Conservation (phyloP, 2,888 invertebrate species). For the Ormyrus thymus region DNA sequence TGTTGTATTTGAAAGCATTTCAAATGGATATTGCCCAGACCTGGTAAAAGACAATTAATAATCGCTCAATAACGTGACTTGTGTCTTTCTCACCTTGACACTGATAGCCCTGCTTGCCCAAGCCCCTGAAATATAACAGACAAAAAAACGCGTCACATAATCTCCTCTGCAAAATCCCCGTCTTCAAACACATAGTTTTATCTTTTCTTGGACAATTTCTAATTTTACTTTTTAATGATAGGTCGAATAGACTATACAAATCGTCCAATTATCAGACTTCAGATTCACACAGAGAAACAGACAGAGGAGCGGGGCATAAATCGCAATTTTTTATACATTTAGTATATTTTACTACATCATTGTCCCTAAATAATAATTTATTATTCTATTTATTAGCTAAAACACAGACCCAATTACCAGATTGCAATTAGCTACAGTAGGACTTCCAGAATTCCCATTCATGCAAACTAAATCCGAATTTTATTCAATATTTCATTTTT, state of each 20-base stretch:
- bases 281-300: slow-evolving; percentile 11
- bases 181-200: slow-evolving; percentile 69
- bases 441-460: slow-evolving; percentile 5
- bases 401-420: slow-evolving; percentile 24
- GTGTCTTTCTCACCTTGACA: slow-evolving; percentile 89
- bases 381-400: slow-evolving; percentile 4
- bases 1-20: no score
- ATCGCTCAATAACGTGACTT: slow-evolving; percentile 70
- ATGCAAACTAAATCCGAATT: slow-evolving; percentile 15
- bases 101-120: slow-evolving; percentile 98
- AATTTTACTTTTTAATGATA: slow-evolving; percentile 67
- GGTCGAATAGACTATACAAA: slow-evolving; percentile 59
- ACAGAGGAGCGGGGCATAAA: slow-evolving; percentile 35
- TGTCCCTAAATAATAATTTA: background rate
- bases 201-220: slow-evolving; percentile 63
- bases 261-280: slow-evolving; percentile 49
- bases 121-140: slow-evolving; percentile 86
- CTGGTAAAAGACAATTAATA: slow-evolving; percentile 55
- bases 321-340: slow-evolving; percentile 19
- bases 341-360: background rate
- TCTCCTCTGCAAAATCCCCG: slow-evolving; percentile 70
- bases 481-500: background rate
- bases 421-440: slow-evolving; percentile 7
- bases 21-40: slow-evolving; percentile 40
- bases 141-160: slow-evolving; percentile 68